These are phyloP conservation scores for Drosophila nigromelanica DNA, from an alignment of 1,140 invertebrate species.

Conservation along the genomic window DNA sequence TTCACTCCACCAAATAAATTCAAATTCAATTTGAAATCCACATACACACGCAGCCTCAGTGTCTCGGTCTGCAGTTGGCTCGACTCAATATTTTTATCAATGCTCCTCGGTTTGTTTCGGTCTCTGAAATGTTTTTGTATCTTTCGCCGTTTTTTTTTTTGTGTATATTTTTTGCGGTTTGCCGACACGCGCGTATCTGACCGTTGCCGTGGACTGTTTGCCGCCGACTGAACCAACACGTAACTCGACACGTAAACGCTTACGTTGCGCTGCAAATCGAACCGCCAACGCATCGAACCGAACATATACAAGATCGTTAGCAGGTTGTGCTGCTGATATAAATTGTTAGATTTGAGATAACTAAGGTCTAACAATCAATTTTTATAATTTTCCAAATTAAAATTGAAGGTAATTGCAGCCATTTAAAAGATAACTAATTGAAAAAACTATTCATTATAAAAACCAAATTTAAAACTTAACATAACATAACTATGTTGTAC, in stretches of 20 bases:
- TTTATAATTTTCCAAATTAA: neutral
- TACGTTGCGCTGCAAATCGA: slow-evolving; percentile 48
- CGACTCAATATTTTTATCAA: slow-evolving; percentile 51
- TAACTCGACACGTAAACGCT: slow-evolving; percentile 39
- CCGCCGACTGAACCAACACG: slow-evolving; percentile 43
- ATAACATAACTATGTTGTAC: slow-evolving; percentile 26
- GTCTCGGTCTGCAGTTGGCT: slow-evolving; percentile 40
- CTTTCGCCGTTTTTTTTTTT: slow-evolving; percentile 27
- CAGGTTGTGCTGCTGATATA: slow-evolving; percentile 1
- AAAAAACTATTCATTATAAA: neutral
- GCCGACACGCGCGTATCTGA: slow-evolving; percentile 62
- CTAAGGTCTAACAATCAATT: neutral
- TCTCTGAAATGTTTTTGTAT: slow-evolving; percentile 53
- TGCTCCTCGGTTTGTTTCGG: slow-evolving; percentile 51
- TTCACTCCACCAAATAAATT: slow-evolving; percentile 3
- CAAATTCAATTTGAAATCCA: slow-evolving; percentile 38
- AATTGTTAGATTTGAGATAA: neutral
- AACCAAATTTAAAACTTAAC: slow-evolving; percentile 3
- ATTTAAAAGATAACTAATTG: neutral
- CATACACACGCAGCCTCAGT: slow-evolving; percentile 24
- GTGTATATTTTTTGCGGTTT: slow-evolving; percentile 37
- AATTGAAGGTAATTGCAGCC: neutral
- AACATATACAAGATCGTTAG: slow-evolving; percentile 23
- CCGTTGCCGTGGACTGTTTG: slow-evolving; percentile 64
- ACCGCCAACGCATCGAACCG: slow-evolving; percentile 46